Percentiles rank a stretch among this genome's conserved stretches.
Conservation (phyloP, 1,140 invertebrate species). For the Calephelis virginiensis region DNA sequence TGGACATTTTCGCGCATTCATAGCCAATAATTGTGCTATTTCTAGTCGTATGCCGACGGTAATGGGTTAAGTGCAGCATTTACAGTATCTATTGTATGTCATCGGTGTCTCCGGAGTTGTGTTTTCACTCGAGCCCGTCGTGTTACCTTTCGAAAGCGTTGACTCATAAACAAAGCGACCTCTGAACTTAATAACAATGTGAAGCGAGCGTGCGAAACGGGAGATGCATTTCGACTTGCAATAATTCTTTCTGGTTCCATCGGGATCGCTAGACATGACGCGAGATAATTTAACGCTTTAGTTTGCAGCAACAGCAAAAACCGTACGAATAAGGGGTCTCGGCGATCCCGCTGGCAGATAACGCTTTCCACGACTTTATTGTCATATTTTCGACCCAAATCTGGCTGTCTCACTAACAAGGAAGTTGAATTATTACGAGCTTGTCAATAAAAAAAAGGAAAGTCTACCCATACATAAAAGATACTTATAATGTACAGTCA, state of each 20-base stretch:
- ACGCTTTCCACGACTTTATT: constrained; percentile 49
- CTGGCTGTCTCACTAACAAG: constrained; percentile 45
- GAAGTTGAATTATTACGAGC: constrained; percentile 43
- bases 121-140: constrained; percentile 63
- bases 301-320: constrained; percentile 39
- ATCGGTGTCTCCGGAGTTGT: constrained; percentile 57
- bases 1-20: too few species aligned
- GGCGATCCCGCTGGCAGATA: constrained; percentile 50
- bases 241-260: constrained; percentile 64
- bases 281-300: constrained; percentile 41
- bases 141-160: constrained; percentile 74
- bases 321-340: constrained; percentile 28
- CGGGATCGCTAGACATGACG: constrained; percentile 50
- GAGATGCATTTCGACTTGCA: constrained; percentile 61
- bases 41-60: not conserved
- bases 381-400: constrained; percentile 56
- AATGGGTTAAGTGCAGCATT: constrained; percentile 30
- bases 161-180: constrained; percentile 73
- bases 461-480: constrained; percentile 2
- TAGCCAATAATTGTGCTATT: not conserved
- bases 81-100: constrained; percentile 73
- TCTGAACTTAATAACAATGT: constrained; percentile 76
- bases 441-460: constrained; percentile 18
- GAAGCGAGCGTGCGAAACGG: constrained; percentile 68
- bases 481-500: not conserved